Percentiles rank a stretch among this genome's conserved stretches.
Conservation (phyloP, 2,113 vertebrate genomes). For the Vireo altiloquus region DNA sequence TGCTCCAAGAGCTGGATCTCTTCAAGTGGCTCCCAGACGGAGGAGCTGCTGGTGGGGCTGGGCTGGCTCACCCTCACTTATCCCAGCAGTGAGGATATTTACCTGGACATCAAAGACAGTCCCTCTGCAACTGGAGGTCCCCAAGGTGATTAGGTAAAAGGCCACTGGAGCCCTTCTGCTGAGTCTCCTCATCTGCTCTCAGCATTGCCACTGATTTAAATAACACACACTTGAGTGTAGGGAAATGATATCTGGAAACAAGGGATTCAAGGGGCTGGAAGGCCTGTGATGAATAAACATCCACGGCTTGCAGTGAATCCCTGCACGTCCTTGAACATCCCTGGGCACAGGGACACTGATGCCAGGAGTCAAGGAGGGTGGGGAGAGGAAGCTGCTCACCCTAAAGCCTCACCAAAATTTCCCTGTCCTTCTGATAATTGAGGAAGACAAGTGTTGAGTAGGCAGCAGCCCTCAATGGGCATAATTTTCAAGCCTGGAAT, state of each 20-base stretch:
- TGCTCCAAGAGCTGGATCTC: not conserved
- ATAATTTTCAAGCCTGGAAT: not conserved
- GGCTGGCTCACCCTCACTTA: not conserved
- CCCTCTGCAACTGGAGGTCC: not conserved
- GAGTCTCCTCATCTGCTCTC: not conserved
- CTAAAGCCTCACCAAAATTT: not conserved
- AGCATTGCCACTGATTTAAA: not conserved
- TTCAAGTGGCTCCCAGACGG: accelerated
- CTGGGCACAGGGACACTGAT: not conserved
- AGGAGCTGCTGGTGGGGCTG: not conserved
- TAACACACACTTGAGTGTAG: not conserved
- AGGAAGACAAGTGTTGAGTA: not conserved
- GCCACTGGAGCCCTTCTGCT: not conserved
- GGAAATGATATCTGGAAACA: not conserved
- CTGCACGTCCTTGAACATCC: not conserved
- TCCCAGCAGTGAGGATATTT: not conserved
- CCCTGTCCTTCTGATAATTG: not conserved
- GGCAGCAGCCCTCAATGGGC: not conserved
- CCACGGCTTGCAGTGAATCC: not conserved
- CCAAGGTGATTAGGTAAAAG: not conserved
- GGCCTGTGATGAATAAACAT: not conserved
- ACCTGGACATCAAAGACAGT: not conserved
- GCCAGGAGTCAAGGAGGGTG: not conserved
- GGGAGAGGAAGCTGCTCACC: not conserved
- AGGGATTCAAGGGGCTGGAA: not conserved